A percentile compares a stretch with the other conserved stretches of the same genome.
Conservation (phyloP, 2,797 vertebrate species). For the Pangasius mekongensis region DNA sequence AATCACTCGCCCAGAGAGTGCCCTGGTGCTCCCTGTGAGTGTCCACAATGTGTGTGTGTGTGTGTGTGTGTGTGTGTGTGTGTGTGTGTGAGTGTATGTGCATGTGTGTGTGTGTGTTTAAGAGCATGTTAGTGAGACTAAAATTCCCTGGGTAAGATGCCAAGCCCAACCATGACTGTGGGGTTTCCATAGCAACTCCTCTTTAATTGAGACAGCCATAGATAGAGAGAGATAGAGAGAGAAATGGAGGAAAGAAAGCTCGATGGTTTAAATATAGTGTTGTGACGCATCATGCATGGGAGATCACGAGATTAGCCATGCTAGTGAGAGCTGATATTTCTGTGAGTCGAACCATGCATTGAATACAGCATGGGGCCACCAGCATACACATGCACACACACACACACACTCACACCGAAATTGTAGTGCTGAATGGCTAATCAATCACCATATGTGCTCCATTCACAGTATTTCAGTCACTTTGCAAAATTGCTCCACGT, state of each 20-base stretch:
- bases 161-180: conserved; percentile 54
- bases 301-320: conserved; percentile 42
- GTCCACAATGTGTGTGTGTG: conserved; percentile 1
- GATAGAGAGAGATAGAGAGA: conserved; percentile 36
- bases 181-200: conserved; percentile 67
- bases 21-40: not conserved
- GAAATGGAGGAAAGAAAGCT: conserved; percentile 28
- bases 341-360: not conserved
- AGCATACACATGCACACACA: not conserved
- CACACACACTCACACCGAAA: not conserved
- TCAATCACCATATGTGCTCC: not conserved
- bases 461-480: conserved; percentile 6
- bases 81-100: not conserved
- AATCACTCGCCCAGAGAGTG: conserved; percentile 34
- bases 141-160: conserved; percentile 50
- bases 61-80: not conserved
- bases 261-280: conserved; percentile 57
- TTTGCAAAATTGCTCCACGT: not conserved
- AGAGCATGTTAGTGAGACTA: conserved; percentile 27
- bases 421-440: not conserved
- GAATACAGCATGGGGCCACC: not conserved
- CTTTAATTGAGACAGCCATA: conserved; percentile 66
- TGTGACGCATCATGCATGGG: conserved; percentile 43
- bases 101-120: not conserved
- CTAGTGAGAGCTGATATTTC: conserved; percentile 12